Evolutionary conservation across 2,888 invertebrate species (phyloP), one percentile per base, ranked within the genome.

Genomic region (Athalia rosae): DNA sequence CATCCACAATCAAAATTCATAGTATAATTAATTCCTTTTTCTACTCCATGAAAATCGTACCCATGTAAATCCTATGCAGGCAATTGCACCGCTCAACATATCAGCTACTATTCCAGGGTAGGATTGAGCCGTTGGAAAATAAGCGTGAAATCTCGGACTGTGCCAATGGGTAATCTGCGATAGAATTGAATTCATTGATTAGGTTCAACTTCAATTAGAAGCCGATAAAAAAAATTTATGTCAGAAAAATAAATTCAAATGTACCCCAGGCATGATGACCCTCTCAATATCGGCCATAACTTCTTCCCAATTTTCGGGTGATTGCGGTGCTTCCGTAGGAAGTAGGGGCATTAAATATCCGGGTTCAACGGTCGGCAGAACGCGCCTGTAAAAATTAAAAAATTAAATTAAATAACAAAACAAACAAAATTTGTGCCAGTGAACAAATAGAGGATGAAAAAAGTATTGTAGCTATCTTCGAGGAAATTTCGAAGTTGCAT

Each of bases 31-130:
- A 9, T 4, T 47, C 53, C 53, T 5, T 47, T n/a, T 79, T 43
- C 67, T 48, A 13, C 8, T 13, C 76, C 74, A 47, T 69, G 48
- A 53, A 78, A 28, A 28, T 28, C 28, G 91, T 92, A 98, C 98
- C 98, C 98, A 99, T 45, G 97, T 94, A 90, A 99, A 99, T 82
- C 98, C 98, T 83, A 99, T 98, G 88, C 98, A 98, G 4, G 97
- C 98, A 83, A 99, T 97, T 43, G 97, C 98, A 61, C 96, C 97
- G 85, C 97, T 97, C 56, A 99, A 91, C 94, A 99, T 98, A 86
- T 99, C 99, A 4, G 97, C 98, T 8, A 97, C 96, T 83, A 98
- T 97, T 8, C 97, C 94, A 0, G 98, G 96, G 90, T 97, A 98
- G 0, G 98, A 98, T 90, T 97, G 97, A 45, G 95, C 98, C 0